phyloP scores from a whole-genome alignment of 2,888 invertebrate genomes.

The Agrotis puta region DNA sequence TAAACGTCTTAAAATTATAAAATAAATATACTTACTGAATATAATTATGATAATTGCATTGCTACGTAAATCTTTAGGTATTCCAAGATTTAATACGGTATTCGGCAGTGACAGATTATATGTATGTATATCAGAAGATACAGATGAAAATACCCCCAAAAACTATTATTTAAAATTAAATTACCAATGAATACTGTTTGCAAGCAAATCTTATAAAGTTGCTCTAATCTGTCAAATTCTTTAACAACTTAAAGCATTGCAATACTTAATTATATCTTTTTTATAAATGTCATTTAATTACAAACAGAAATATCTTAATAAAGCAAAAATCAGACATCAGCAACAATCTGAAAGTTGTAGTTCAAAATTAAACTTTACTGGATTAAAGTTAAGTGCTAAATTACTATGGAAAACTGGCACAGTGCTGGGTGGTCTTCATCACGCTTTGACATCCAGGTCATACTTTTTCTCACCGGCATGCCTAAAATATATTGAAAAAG shows the following conservation, averaged over 20 bases:
- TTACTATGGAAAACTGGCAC: slow-evolving; percentile 60
- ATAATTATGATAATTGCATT: slow-evolving; percentile 35
- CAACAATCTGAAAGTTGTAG: slow-evolving; percentile 44
- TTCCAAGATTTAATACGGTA: slow-evolving; percentile 6
- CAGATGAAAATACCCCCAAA: slow-evolving; percentile 11
- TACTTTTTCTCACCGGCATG: slow-evolving; percentile 87
- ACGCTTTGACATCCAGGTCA: slow-evolving; percentile 85
- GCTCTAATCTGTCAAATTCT: slow-evolving; percentile 13
- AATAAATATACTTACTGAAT: slow-evolving; percentile 45
- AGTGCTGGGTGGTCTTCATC: slow-evolving; percentile 68
- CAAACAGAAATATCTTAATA: slow-evolving; percentile 44
- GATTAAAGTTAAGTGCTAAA: slow-evolving; percentile 62
- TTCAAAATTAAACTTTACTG: slow-evolving; percentile 61
- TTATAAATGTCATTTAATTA: slow-evolving; percentile 19
- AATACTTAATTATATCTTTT: slow-evolving; percentile 23
- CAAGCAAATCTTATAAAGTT: slow-evolving; percentile 27
- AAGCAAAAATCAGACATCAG: slow-evolving; percentile 51
- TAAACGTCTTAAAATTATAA: slow-evolving; percentile 24
- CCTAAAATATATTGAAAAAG: slow-evolving; percentile 78
- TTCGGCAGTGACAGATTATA: slow-evolving; percentile 40
- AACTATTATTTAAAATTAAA: not conserved
- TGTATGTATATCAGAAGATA: not conserved
- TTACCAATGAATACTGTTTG: slow-evolving; percentile 46
- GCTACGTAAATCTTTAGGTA: slow-evolving; percentile 13
- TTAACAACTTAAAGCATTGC: slow-evolving; percentile 36